These are phyloP conservation scores for Calliscelio sp. DNA, from an alignment of 2,888 invertebrate species.

Conservation along the genomic window DNA sequence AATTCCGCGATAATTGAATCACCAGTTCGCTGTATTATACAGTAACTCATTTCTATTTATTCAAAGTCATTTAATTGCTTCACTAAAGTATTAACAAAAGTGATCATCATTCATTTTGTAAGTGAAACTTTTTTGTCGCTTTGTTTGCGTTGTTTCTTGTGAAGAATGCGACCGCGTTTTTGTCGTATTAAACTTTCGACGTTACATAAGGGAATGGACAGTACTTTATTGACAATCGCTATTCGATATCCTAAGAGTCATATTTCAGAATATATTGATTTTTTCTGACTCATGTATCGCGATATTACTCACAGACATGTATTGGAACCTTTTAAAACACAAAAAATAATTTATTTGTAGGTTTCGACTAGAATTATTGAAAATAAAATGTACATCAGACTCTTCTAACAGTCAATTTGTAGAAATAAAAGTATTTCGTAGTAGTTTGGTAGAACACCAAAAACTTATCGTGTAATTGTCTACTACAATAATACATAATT, in stretches of 20 bases:
- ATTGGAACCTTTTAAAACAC: slow-evolving; percentile 11
- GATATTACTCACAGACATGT: slow-evolving; percentile 28
- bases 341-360: too few species aligned
- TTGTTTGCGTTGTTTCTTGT: slow-evolving; percentile 12
- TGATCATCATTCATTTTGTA: slow-evolving; percentile 31
- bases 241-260: slow-evolving; percentile 50
- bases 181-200: slow-evolving; percentile 24
- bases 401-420: too few species aligned
- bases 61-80: slow-evolving; percentile 12
- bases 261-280: slow-evolving; percentile 54
- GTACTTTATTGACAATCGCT: slow-evolving; percentile 61
- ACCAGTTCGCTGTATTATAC: slow-evolving; percentile 12
- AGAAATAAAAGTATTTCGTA: too few species aligned
- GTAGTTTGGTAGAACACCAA: too few species aligned
- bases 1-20: slow-evolving; percentile 45
- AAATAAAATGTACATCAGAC: too few species aligned
- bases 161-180: slow-evolving; percentile 9
- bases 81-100: slow-evolving; percentile 28
- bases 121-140: slow-evolving; percentile 8
- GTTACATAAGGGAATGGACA: slow-evolving; percentile 51
- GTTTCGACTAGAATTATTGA: too few species aligned
- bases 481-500: too few species aligned
- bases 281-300: slow-evolving; percentile 30
- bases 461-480: too few species aligned
- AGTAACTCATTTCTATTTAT: too few species aligned